These are phyloP conservation scores for Leptinotarsa juncta DNA, from an alignment of 2,888 invertebrate genomes.

Conservation along the genomic window DNA sequence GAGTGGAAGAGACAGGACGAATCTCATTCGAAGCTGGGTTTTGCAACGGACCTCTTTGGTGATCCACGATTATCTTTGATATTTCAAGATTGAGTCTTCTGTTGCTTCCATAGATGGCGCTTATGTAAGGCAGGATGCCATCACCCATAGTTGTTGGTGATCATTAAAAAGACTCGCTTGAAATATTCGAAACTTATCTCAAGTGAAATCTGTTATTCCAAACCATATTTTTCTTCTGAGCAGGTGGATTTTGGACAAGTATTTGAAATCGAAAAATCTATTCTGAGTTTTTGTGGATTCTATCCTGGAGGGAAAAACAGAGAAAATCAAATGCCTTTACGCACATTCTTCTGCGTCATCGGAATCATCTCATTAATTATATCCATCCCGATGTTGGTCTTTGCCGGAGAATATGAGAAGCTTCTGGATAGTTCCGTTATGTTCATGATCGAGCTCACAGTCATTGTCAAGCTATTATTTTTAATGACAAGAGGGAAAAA, in stretches of 20 bases:
- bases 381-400: neutral
- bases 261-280: slow-evolving; percentile 6
- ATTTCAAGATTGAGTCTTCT: too few species aligned
- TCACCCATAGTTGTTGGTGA: too few species aligned
- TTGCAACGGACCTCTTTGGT: too few species aligned
- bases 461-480: neutral
- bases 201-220: too few species aligned
- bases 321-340: neutral
- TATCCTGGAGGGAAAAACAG: neutral
- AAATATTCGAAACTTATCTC: too few species aligned
- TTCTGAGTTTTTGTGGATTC: slow-evolving; percentile 16
- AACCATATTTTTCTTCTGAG: slow-evolving; percentile 3
- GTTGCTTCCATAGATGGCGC: too few species aligned
- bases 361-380: neutral
- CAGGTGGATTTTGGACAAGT: slow-evolving; percentile 15
- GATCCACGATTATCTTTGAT: too few species aligned
- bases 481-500: neutral
- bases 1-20: too few species aligned
- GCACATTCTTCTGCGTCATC: neutral
- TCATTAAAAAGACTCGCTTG: too few species aligned
- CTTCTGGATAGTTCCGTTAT: neutral
- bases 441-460: neutral
- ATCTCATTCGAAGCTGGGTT: too few species aligned
- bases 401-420: neutral
- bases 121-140: too few species aligned